phyloP scores from a whole-genome alignment of 2,797 vertebrate genomes.

The Sebastes trivittatus region DNA sequence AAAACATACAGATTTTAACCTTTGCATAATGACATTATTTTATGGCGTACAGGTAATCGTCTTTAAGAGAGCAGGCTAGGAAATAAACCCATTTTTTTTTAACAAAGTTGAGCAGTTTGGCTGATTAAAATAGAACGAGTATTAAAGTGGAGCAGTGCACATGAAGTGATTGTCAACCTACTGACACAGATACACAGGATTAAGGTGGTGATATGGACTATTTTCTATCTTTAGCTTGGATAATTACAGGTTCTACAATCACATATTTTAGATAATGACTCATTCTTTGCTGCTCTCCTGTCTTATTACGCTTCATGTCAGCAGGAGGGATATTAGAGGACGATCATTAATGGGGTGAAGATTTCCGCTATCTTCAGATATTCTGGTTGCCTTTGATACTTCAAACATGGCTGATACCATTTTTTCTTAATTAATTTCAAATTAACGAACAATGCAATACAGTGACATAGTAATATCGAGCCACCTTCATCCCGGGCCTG shows the following conservation, averaged over 20 bases:
- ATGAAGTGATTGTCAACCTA: background rate
- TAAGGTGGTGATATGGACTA: constrained; percentile 4
- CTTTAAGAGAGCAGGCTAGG: background rate
- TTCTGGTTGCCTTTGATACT: too few relatives aligned
- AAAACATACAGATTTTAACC: background rate
- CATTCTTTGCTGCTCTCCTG: background rate
- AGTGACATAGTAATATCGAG: background rate
- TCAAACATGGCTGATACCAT: too few relatives aligned
- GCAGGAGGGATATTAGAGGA: background rate
- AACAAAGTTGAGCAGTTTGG: background rate
- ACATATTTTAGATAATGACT: background rate
- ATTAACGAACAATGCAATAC: background rate
- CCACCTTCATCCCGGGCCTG: too few relatives aligned
- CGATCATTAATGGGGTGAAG: background rate
- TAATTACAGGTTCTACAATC: background rate
- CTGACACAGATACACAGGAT: constrained; percentile 34
- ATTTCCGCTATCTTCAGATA: background rate
- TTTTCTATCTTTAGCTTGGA: constrained; percentile 42
- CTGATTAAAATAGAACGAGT: background rate
- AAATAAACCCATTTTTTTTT: background rate
- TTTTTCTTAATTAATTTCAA: background rate
- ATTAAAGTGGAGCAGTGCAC: constrained; percentile 6
- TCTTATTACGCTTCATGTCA: background rate
- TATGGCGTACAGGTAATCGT: background rate
- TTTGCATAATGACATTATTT: background rate